Conservation (phyloP, 2,797 vertebrate genomes). For the Syngnathus acus region DNA sequence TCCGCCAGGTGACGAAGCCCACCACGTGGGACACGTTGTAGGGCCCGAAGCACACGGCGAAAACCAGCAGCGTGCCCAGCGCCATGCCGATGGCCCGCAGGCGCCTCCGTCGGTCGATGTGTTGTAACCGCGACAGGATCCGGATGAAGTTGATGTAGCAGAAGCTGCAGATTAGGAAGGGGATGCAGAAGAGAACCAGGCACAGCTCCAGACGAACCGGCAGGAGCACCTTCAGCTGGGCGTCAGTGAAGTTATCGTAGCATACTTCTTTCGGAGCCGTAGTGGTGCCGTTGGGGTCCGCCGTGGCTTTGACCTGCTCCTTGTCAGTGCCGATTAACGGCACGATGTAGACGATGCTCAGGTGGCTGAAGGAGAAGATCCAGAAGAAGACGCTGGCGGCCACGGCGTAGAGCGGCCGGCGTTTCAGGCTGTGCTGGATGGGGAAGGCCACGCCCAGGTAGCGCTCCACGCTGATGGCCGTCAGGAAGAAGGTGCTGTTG, state of each 20-base stretch:
- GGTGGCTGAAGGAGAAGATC: conserved; percentile 59
- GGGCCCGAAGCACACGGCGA: conserved; percentile 80
- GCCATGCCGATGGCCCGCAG: conserved; percentile 80
- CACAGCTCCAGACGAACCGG: conserved; percentile 79
- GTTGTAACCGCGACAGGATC: conserved; percentile 72
- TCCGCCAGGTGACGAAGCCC: conserved; percentile 60
- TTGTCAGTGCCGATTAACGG: conserved; percentile 44
- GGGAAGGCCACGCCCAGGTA: conserved; percentile 78
- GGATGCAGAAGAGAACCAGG: conserved; percentile 79
- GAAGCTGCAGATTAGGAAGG: conserved; percentile 76
- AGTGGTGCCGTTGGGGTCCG: neutral
- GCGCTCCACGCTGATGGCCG: conserved; percentile 73
- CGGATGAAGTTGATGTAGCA: conserved; percentile 83
- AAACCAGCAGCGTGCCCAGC: conserved; percentile 78
- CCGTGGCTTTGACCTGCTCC: neutral
- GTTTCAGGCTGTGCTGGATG: conserved; percentile 69
- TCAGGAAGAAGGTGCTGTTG: conserved; percentile 76
- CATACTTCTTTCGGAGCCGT: conserved; percentile 46
- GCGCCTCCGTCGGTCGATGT: conserved; percentile 67
- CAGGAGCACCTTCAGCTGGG: conserved; percentile 72
- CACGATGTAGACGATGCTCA: conserved; percentile 72
- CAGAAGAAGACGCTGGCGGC: conserved; percentile 73
- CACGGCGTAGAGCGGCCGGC: conserved; percentile 66
- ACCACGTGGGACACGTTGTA: conserved; percentile 84
- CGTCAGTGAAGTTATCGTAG: conserved; percentile 67